Conservation (phyloP, 2,888 invertebrate genomes). For the Athalia cordata region DNA sequence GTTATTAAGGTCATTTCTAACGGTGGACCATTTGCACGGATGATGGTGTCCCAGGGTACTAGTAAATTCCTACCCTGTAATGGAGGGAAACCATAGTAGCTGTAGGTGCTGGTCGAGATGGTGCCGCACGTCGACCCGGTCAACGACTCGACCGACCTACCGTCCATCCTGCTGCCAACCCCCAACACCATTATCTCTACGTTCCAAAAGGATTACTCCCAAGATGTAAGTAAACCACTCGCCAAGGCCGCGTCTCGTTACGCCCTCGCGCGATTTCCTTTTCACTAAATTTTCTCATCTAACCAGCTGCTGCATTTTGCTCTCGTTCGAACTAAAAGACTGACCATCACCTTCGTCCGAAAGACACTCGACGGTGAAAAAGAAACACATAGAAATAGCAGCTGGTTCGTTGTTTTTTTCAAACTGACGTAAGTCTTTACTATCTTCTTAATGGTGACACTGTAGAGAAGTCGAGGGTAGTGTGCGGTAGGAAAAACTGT, state of each 20-base stretch:
- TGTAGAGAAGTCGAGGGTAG: background rate
- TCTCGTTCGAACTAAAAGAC: too few species aligned
- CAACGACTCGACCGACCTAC: conserved; percentile 30
- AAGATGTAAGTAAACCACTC: conserved; percentile 55
- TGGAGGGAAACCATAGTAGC: conserved; percentile 62
- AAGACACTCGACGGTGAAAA: too few species aligned
- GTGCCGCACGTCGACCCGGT: conserved; percentile 26
- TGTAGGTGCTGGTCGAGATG: background rate
- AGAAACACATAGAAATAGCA: too few species aligned
- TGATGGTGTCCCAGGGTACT: conserved; percentile 53
- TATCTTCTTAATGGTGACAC: background rate
- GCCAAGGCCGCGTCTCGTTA: conserved; percentile 41
- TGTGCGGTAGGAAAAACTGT: conserved; percentile 43
- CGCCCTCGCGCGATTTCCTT: too few species aligned
- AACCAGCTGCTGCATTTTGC: too few species aligned
- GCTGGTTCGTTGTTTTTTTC: too few species aligned
- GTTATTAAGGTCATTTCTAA: conserved; percentile 67
- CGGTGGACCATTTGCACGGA: conserved; percentile 39
- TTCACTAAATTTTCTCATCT: too few species aligned
- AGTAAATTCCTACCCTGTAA: conserved; percentile 68
- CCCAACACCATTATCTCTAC: conserved; percentile 36
- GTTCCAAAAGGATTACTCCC: conserved; percentile 52
- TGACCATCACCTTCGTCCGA: too few species aligned
- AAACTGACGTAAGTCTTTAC: too few species aligned
- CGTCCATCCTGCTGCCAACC: background rate